Conservation (phyloP, 2,797 vertebrate genomes). For the Periophthalmus magnuspinnatus region DNA sequence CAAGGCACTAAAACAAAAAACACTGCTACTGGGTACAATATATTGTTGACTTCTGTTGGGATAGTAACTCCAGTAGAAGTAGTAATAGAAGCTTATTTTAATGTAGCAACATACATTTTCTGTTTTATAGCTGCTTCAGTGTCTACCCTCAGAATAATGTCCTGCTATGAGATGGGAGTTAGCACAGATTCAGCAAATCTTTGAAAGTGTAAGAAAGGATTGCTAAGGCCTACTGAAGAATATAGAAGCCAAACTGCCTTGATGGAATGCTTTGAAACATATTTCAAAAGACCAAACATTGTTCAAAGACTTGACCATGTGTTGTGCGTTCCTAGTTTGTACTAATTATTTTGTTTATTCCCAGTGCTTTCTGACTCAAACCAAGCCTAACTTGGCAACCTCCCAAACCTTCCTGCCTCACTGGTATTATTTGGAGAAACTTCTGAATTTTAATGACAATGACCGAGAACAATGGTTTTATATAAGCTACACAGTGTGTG, state of each 20-base stretch:
- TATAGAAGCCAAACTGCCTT: not conserved
- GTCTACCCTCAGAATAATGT: not conserved
- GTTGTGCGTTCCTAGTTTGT: slow-evolving; percentile 7
- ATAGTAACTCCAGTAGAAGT: too few relatives aligned
- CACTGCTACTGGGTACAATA: too few relatives aligned
- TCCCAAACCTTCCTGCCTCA: slow-evolving; percentile 11
- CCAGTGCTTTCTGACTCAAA: slow-evolving; percentile 7
- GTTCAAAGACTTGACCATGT: not conserved
- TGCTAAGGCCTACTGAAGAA: not conserved
- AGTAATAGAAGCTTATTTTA: too few relatives aligned
- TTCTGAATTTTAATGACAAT: slow-evolving; percentile 51
- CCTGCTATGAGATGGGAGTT: slow-evolving; percentile 34
- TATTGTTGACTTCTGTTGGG: too few relatives aligned
- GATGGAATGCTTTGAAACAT: not conserved
- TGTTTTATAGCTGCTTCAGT: too few relatives aligned
- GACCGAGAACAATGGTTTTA: slow-evolving; percentile 57
- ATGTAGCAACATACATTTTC: too few relatives aligned
- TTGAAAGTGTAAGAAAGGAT: slow-evolving; percentile 35
- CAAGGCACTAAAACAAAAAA: not conserved
- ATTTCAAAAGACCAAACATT: not conserved
- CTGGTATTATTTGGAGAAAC: slow-evolving; percentile 32
- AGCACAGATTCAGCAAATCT: slow-evolving; percentile 15
- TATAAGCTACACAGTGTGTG: slow-evolving; percentile 54
- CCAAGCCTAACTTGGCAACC: not conserved
- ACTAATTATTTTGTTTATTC: slow-evolving; percentile 17